Evolutionary conservation across 2,113 vertebrate genomes (phyloP), one percentile per base, ranked within the genome.

Genomic region (Garra rufa): DNA sequence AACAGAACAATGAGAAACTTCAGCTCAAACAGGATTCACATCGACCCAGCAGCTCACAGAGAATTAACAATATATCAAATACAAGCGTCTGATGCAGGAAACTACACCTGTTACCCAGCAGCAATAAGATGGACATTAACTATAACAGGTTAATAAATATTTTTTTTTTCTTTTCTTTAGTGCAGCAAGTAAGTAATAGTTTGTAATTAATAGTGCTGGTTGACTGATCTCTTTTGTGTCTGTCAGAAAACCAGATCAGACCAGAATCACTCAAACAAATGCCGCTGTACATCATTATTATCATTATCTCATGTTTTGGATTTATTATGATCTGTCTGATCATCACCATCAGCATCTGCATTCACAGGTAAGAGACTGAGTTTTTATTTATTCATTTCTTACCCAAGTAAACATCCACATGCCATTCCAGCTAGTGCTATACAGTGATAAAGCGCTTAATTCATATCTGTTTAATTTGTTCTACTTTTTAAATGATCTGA

Each of bases 41-140:
- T 55, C 48, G 7, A 82, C 21, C 13, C 63, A 10, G 21, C 11
- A 9, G 26, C 7, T 69, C 19, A 6, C 3, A 15, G 4, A 69
- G 13, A 52, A 17, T 82, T 70, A 34, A 70, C 15, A 41, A 70
- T 82, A 50, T 3, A 70, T 24, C 11, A 82, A 41, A 70, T 70
- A 50, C 46, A 82, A 82, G 65, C 13, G 1, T 82, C 46, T 70
- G 63, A 82, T 82, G 80, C 46, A 7, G 80, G 65, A 50, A 70
- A 55, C 28, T 82, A 82, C 46, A 21, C 6, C 44, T 82, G 80
- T 55, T 1, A 6, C 38, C 44, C 46, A 70, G 28, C 65, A 70
- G 28, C 0, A 3, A 82, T 70, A 5, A 6, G 46, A 24, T 82
- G 61, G 44, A 82, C 5, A 55, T 52, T 82, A 55, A 70, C 19